These are phyloP conservation scores for Manis crassicaudata DNA, from an alignment of 2,797 vertebrate species.

Conservation along the genomic window DNA sequence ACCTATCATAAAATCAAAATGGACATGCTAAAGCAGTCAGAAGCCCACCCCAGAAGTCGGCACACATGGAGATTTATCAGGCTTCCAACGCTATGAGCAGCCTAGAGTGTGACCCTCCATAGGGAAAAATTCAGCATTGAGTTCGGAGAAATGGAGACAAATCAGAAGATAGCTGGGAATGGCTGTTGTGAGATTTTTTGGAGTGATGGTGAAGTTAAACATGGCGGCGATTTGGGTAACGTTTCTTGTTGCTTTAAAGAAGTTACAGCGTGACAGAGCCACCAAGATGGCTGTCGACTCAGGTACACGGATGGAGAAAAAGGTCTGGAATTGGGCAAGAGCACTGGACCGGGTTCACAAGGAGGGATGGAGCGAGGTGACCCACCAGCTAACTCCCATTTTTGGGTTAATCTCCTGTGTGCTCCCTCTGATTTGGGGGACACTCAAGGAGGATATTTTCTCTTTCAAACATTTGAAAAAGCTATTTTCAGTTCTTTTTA, in stretches of 20 bases:
- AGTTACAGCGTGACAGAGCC: not conserved
- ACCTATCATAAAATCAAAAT: conserved; percentile 45
- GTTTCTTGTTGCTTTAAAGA: not conserved
- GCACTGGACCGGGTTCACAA: fast-evolving
- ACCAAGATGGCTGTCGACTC: not conserved
- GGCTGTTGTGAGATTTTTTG: not conserved
- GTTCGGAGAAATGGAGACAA: not conserved
- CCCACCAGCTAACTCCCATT: not conserved
- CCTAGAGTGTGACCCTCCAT: not conserved
- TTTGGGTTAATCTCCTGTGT: conserved; percentile 13
- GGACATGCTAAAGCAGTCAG: not conserved
- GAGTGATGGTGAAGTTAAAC: not conserved
- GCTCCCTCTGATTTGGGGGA: not conserved
- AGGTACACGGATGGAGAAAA: not conserved
- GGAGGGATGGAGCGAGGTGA: not conserved
- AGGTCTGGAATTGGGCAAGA: not conserved
- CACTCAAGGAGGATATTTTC: conserved; percentile 64
- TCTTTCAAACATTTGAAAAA: conserved; percentile 60
- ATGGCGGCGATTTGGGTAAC: not conserved
- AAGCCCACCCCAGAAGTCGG: not conserved
- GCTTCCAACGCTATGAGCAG: not conserved
- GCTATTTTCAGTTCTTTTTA: conserved; percentile 69
- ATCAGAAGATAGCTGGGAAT: not conserved
- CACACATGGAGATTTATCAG: not conserved
- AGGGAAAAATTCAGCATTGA: not conserved